A percentile compares a stretch with the other conserved stretches of the same genome.
These are phyloP conservation scores for Alosa alosa DNA, from an alignment of 2,113 vertebrate genomes.

Conservation along the genomic window DNA sequence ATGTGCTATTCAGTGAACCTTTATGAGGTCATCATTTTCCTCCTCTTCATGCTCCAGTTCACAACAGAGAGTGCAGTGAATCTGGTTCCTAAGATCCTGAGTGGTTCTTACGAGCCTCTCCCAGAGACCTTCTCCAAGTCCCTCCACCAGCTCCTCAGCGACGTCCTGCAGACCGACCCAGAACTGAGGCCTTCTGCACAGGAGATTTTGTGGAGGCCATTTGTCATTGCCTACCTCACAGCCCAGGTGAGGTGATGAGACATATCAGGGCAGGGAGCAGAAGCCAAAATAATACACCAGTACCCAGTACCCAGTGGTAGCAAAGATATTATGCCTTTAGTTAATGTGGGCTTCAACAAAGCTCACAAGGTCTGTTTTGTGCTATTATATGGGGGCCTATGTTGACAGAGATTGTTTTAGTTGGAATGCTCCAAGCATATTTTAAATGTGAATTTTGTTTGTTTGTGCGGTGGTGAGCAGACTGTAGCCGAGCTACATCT, in stretches of 20 bases:
- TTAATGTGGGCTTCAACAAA: too few species aligned
- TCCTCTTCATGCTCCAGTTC: slow-evolving; percentile 14
- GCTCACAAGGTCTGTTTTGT: too few species aligned
- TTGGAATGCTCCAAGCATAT: background rate
- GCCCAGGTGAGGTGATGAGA: slow-evolving; percentile 14
- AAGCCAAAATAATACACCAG: too few species aligned
- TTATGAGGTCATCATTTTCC: background rate
- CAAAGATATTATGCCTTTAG: too few species aligned
- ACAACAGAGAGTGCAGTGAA: background rate
- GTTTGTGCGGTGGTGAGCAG: too few species aligned
- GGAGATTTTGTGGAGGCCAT: slow-evolving; percentile 31
- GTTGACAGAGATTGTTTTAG: too few species aligned
- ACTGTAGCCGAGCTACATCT: too few species aligned
- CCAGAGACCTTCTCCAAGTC: slow-evolving; percentile 28
- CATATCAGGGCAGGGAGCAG: too few species aligned
- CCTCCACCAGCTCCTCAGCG: slow-evolving; percentile 6
- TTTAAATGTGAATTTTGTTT: background rate
- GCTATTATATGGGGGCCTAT: too few species aligned
- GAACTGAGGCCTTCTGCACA: background rate
- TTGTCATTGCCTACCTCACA: slow-evolving; percentile 24
- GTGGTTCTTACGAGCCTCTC: slow-evolving; percentile 3
- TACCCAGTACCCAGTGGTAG: too few species aligned
- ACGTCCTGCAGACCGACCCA: slow-evolving; percentile 27
- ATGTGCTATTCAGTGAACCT: background rate
- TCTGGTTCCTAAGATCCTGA: slow-evolving; percentile 22